Conservation (phyloP, 1,140 invertebrate species). For the Araneus ventricosus region DNA sequence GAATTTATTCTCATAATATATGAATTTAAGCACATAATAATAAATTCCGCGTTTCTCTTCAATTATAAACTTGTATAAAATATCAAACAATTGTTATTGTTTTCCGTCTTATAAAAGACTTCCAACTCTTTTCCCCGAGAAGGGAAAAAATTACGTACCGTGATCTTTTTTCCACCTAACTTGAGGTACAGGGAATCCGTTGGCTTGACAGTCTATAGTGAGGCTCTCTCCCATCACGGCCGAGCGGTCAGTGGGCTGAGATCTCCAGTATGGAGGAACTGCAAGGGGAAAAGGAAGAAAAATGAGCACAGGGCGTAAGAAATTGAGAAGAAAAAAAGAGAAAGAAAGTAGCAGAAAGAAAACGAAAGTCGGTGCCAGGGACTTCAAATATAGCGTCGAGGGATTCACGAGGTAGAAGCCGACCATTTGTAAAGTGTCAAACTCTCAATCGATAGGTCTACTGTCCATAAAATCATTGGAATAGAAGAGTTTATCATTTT, state of each 20-base stretch:
- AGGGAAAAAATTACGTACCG: slow-evolving; percentile 64
- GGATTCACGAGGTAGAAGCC: slow-evolving; percentile 53
- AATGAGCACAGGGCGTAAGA: slow-evolving; percentile 53
- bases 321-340: slow-evolving; percentile 38
- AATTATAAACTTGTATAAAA: not conserved
- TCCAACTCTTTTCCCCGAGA: not conserved
- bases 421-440: slow-evolving; percentile 74
- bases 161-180: slow-evolving; percentile 77
- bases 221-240: slow-evolving; percentile 76
- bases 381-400: slow-evolving; percentile 46
- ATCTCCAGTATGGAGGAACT: slow-evolving; percentile 81
- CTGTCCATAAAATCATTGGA: slow-evolving; percentile 63
- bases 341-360: slow-evolving; percentile 32
- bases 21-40: too few species aligned
- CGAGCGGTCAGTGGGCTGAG: slow-evolving; percentile 79
- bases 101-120: not conserved
- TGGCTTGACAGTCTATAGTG: slow-evolving; percentile 78
- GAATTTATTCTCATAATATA: too few species aligned
- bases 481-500: slow-evolving; percentile 64
- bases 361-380: not conserved
- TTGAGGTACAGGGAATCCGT: slow-evolving; percentile 77
- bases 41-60: too few species aligned
- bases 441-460: slow-evolving; percentile 66
- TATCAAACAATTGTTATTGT: not conserved
- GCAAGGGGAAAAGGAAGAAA: slow-evolving; percentile 56